Conservation (phyloP, 2,113 vertebrate species). For the Tachysurus fulvidraco region DNA sequence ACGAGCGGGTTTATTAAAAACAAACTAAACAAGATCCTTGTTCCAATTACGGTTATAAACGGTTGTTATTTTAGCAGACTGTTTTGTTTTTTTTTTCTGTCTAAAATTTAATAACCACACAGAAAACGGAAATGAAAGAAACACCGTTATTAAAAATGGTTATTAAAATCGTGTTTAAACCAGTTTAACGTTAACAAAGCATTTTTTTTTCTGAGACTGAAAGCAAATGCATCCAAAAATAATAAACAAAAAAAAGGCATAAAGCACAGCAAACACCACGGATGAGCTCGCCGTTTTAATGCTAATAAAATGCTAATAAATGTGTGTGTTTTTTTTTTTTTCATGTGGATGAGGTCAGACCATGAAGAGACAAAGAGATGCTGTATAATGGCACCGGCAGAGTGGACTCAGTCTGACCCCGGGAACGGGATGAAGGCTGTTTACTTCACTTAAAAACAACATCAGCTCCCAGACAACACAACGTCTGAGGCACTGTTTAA, state of each 20-base stretch:
- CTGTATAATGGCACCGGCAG: neutral
- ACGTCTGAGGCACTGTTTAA: constrained; percentile 9
- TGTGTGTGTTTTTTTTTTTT: too few relatives aligned
- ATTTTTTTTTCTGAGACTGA: neutral
- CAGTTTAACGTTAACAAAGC: too few relatives aligned
- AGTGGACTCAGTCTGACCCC: constrained; percentile 4
- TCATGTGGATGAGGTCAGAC: neutral
- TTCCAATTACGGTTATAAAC: neutral
- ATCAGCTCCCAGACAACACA: constrained; percentile 3
- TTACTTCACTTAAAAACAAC: constrained; percentile 6
- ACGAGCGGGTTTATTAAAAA: neutral
- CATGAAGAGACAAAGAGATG: neutral
- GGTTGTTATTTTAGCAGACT: neutral
- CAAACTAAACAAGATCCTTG: neutral
- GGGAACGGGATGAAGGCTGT: constrained; percentile 26
- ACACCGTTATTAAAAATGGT: neutral
- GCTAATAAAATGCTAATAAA: neutral
- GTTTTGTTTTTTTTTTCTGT: neutral
- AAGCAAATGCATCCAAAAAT: neutral
- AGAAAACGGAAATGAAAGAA: neutral
- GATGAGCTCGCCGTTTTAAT: neutral
- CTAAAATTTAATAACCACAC: neutral
- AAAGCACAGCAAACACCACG: neutral
- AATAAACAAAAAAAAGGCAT: neutral
- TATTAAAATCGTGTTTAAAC: neutral